Conservation (phyloP, 2,113 vertebrate species). For the Vulpes ferrilata region DNA sequence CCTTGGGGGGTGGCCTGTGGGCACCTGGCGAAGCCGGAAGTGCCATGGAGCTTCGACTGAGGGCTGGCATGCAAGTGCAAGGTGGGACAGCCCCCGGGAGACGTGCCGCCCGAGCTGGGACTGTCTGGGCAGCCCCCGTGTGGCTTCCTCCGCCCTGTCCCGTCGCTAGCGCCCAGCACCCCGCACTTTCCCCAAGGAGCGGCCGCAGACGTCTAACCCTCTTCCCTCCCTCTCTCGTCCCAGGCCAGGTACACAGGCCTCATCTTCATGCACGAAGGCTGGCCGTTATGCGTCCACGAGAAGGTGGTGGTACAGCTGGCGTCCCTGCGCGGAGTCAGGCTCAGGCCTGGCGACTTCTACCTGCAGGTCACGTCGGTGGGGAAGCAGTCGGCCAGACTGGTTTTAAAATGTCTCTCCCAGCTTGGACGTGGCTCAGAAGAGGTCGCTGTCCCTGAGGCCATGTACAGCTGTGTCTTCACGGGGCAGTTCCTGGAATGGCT, state of each 20-base stretch:
- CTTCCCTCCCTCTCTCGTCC: constrained; percentile 52
- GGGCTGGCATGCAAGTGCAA: neutral
- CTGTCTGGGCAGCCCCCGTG: neutral
- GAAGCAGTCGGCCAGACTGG: constrained; percentile 89
- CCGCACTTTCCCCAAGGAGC: neutral
- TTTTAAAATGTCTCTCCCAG: constrained; percentile 91
- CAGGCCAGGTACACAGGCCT: constrained; percentile 90
- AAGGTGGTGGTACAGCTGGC: constrained; percentile 91
- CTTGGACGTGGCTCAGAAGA: constrained; percentile 89
- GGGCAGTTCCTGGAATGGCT: constrained; percentile 91
- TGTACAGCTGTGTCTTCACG: constrained; percentile 91
- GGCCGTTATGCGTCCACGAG: constrained; percentile 91
- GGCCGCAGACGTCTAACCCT: neutral
- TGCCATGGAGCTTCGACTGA: neutral
- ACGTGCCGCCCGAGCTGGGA: neutral
- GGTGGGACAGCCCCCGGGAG: neutral
- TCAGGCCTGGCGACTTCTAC: constrained; percentile 92
- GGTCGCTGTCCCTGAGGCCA: constrained; percentile 89
- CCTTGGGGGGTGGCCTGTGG: too few species aligned
- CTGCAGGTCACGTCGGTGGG: constrained; percentile 90
- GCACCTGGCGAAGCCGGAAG: neutral
- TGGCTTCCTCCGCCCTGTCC: neutral
- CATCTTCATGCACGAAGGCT: constrained; percentile 91
- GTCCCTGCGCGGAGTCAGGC: constrained; percentile 89
- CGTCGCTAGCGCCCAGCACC: too few species aligned